phyloP scores from a whole-genome alignment of 2,888 invertebrate genomes.

The Drepanosiphum platanoidis region DNA sequence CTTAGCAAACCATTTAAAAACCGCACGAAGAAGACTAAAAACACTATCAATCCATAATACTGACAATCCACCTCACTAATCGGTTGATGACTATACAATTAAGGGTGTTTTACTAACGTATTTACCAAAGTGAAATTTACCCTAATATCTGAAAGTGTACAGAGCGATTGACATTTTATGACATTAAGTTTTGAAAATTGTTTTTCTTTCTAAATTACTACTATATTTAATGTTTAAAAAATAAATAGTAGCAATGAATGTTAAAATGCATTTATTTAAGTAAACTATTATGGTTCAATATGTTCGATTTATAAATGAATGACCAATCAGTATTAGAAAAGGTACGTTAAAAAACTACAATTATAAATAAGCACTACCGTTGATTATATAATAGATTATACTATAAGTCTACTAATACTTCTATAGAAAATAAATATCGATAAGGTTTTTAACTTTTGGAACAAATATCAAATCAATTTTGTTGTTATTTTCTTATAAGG shows the following conservation, averaged over 20 bases:
- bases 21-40: not conserved
- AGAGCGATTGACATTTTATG: no score
- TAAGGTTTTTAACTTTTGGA: not conserved
- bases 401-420: no score
- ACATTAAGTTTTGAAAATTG: no score
- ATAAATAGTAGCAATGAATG: no score
- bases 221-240: no score
- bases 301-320: no score
- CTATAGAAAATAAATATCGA: no score
- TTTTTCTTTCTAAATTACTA: no score
- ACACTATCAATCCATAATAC: not conserved
- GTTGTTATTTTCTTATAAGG: slow-evolving; percentile 10
- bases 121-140: no score
- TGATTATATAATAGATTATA: not conserved
- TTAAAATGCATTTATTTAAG: not conserved
- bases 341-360: not conserved
- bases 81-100: slow-evolving; percentile 8
- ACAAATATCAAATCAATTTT: not conserved
- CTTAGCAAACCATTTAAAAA: not conserved
- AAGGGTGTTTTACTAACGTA: no score
- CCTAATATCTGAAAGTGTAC: no score
- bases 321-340: not conserved
- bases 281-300: not conserved
- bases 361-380: not conserved
- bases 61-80: not conserved